Percentiles rank a stretch among this genome's conserved stretches.
Conservation (phyloP, 2,888 invertebrate species). For the Andrena fulva region DNA sequence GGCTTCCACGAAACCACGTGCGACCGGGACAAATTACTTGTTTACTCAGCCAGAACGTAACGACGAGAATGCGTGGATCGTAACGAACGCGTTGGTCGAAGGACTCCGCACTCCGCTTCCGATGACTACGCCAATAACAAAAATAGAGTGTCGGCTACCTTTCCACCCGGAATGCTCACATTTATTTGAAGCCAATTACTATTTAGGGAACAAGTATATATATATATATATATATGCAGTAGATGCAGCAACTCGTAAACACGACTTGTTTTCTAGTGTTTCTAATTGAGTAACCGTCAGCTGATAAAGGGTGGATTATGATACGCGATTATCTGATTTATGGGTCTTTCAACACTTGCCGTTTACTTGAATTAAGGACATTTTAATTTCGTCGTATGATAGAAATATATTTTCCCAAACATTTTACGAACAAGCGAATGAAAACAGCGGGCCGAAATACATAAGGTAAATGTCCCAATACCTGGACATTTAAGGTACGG, state of each 20-base stretch:
- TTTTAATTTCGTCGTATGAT: too few species aligned
- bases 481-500: too few species aligned
- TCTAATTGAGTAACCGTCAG: too few species aligned
- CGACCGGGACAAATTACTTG: constrained; percentile 14
- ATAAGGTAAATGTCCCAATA: too few species aligned
- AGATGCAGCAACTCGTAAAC: background rate
- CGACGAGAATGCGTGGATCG: background rate
- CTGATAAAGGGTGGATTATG: background rate
- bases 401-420: too few species aligned
- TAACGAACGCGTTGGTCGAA: constrained; percentile 5
- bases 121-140: constrained; percentile 20
- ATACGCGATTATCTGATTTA: background rate
- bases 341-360: background rate
- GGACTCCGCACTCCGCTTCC: background rate
- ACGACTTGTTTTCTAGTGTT: background rate
- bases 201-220: background rate
- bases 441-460: too few species aligned
- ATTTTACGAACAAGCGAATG: too few species aligned
- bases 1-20: background rate
- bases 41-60: constrained; percentile 7
- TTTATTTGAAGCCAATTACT: constrained; percentile 5
- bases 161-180: constrained; percentile 1
- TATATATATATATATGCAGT: background rate
- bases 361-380: too few species aligned
- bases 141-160: constrained; percentile 16